Conservation (phyloP, 2,888 invertebrate species). For the Dolomedes plantarius region DNA sequence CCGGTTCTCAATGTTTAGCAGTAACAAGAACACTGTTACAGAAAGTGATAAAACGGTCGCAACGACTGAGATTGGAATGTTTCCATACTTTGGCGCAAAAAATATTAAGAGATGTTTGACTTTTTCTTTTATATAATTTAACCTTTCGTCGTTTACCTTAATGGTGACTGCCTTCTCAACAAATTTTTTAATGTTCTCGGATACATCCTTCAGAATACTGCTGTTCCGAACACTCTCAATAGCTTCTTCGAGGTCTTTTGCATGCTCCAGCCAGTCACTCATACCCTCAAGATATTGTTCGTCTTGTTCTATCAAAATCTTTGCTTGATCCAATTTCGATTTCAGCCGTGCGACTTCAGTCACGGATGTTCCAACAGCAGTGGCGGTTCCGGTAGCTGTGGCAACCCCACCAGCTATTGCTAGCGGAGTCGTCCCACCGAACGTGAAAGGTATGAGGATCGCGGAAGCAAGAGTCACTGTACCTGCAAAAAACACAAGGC, state of each 20-base stretch:
- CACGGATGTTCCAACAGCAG: background rate
- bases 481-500: background rate
- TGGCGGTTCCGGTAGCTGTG: background rate
- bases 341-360: background rate
- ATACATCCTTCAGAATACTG: background rate
- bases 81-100: background rate
- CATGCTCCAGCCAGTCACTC: background rate
- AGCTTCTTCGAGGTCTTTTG: background rate
- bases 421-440: background rate
- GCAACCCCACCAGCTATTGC: constrained; percentile 1
- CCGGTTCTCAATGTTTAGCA: background rate
- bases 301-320: background rate
- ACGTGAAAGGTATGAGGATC: background rate
- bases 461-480: background rate
- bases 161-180: background rate
- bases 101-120: background rate
- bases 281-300: background rate
- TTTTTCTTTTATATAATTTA: background rate
- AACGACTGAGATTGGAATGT: background rate
- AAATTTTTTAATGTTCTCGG: background rate
- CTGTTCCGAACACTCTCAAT: background rate
- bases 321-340: background rate
- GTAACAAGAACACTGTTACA: background rate
- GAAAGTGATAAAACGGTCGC: background rate
- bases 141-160: background rate